Evolutionary conservation across 2,888 invertebrate genomes (phyloP), one percentile per base, ranked within the genome.

Genomic region (Folsomia manolachei): DNA sequence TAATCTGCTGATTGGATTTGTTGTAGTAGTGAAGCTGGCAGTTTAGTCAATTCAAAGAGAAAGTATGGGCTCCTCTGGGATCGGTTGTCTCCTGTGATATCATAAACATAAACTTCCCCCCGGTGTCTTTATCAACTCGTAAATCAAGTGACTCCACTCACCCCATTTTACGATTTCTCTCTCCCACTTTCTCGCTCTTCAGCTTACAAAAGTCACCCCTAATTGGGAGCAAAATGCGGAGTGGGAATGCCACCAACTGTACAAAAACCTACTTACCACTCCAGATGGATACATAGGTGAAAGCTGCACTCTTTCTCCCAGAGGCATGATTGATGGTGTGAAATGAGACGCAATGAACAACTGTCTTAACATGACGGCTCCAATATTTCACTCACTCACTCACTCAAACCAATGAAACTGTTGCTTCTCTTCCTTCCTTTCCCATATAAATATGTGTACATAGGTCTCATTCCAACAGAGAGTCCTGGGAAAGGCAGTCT

Each of bases 301-400:
- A 39, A 39, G 39, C 39, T 39, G 39, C 14, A 9, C 14, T 39
- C 39, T 39, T 60, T 21, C 60, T 60, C n/a, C 23, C n/a, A 9
- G 23, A 18, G 27, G 24, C 39, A 66, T 66, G 66, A 66, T 66
- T 66, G 66, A 66, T 66, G n/a, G 66, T 39, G 51, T 27, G 66
- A 66, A 66, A 66, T 66, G 66, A 66, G 66, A 52, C 66, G 52
- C 27, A 66, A 66, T 23, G 66, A 52, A 51, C 21, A 24, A 23
- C 66, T 66, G 66, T 51, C 66, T n/a, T 52, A n/a, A 64, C 19
- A 19, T 66, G 66, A 66, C 66, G 66, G 51, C 2, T 66, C 2
- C 4, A 66, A 66, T 66, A 66, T 66, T 66, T 66, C 66, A 66
- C 51, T 23, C 27, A 39, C 39, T 39, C 39, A 39, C 39, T 39